Evolutionary conservation across 1,140 invertebrate genomes (phyloP), one percentile per base, ranked within the genome.

Genomic region (Oncopeltus fasciatus): DNA sequence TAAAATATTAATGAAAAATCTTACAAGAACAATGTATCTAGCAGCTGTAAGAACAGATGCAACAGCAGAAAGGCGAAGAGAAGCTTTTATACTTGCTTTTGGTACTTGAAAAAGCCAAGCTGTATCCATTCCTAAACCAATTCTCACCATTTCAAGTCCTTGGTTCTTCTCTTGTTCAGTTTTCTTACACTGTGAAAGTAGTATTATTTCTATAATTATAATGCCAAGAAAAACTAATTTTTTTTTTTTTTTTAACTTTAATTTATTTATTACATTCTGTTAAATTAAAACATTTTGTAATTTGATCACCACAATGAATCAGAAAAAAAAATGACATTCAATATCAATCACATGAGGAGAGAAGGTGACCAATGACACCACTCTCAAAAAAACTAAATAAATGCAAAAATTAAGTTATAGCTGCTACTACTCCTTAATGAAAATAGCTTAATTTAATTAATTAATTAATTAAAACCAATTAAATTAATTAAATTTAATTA

Each of bases 101-200:
- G 49, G 49, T 9, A 53, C 49, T 24, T 24, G 21, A 2, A 53
- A 18, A 14, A 53, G 2, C 49, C 49, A 53, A 27, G 49, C 49
- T 53, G 49, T 24, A 53, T 53, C 24, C 3, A 24, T 24, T 11
- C 49, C 49, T 9, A 53, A 24, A 24, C 49, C 49, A 53, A 53
- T 26, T 53, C 49, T 18, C 16, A 53, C 49, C 49, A 53, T 53
- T 53, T 53, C 49, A 20, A 53, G 49, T 53, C 49, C 49, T 26
- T 24, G 5, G 12, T 53, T 24, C 9, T 20, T 46, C 21, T 53
- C 49, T 14, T 53, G 21, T 26, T 27, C 49, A 8, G 24, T 24
- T 24, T 53, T 53, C 12, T 53, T 18, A 27, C 18, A 53, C 49
- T 53, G 24, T 3, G 26, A 47, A 11, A 11, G 18, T 4, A 47